A percentile compares a stretch with the other conserved stretches of the same genome.
These are phyloP conservation scores for Gila robusta DNA, from an alignment of 2,797 vertebrate species.

Conservation along the genomic window DNA sequence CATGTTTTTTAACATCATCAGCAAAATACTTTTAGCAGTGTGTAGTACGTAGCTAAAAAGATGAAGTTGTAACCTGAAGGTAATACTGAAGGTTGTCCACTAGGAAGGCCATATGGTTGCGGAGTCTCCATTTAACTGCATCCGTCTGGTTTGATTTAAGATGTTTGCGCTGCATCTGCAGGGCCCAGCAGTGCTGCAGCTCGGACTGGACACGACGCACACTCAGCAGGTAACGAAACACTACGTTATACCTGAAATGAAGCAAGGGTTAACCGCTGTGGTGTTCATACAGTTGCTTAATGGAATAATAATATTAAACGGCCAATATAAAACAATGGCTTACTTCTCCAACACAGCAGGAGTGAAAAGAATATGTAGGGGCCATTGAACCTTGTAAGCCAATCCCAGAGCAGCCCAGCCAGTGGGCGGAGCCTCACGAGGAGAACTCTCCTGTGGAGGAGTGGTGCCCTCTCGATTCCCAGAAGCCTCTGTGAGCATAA, in stretches of 20 bases:
- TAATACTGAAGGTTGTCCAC: slow-evolving; percentile 99
- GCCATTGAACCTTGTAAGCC: slow-evolving; percentile 98
- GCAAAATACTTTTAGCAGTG: neutral
- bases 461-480: slow-evolving; percentile 86
- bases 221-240: slow-evolving; percentile 96
- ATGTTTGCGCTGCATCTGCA: slow-evolving; percentile 97
- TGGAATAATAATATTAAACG: neutral
- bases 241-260: slow-evolving; percentile 90
- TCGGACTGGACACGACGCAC: slow-evolving; percentile 95
- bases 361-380: slow-evolving; percentile 97
- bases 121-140: slow-evolving; percentile 91
- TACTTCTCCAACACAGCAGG: slow-evolving; percentile 97
- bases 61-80: slow-evolving; percentile 83
- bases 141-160: slow-evolving; percentile 91
- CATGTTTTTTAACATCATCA: neutral
- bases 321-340: slow-evolving; percentile 61
- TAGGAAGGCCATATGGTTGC: slow-evolving; percentile 98
- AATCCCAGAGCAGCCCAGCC: slow-evolving; percentile 98
- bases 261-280: neutral
- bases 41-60: neutral
- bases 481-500: slow-evolving; percentile 78
- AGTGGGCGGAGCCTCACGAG: slow-evolving; percentile 90
- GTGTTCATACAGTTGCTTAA: neutral
- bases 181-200: slow-evolving; percentile 97
- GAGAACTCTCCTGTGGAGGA: slow-evolving; percentile 90